Base-by-base conservation (phyloP, 2,888 invertebrate genomes). In the Brachyptera risi region DNA sequence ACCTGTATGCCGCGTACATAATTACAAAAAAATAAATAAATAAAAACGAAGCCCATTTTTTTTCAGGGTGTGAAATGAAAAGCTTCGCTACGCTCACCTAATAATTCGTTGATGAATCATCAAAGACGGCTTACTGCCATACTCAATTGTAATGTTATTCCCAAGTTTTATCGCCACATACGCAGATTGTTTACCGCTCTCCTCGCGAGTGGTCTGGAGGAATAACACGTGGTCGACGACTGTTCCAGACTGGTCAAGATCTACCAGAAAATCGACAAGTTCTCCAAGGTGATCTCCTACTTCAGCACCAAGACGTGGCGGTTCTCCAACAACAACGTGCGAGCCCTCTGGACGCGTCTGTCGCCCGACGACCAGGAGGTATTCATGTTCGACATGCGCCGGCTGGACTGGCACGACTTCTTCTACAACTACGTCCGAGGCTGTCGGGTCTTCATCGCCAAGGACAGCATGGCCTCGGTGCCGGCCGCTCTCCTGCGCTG, bases 241-340 rank as follows among this genome's bases (percentile, higher is more conserved):
- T 27, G 63, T 72, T 70, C 1, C 77, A 92, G 92, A 69, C 83
- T 90, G 78, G 76, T 91, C 17, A 83, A 84, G 67, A 79, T 88
- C 0, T 92, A 92, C 75, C 79, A 80, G 62, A 87, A 86, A 72
- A 83, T 93, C 59, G 87, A 88, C 75, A 84, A 83, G 67, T 82
- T 91, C 58, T 82, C 87, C 68, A 80, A 83, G 56, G 86, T 86
- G 0, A 76, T 92, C 47, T 83, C 87, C 68, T 92, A 90, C 74
- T 95, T 94, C 76, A 85, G 89, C 2, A 85, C 80, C 11, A 82
- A 85, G 65, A 84, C 89, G 65, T 95, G 93, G 92, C 75, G 76
- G 23, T 90, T 90, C 71, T 74, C 78, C 1, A 85, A 85, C 63
- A 75, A 77, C n/a, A 84, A 84, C 50, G 80, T 86, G 0, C 74